Conservation (phyloP, 2,113 vertebrate species). For the Spheniscus mendiculus region DNA sequence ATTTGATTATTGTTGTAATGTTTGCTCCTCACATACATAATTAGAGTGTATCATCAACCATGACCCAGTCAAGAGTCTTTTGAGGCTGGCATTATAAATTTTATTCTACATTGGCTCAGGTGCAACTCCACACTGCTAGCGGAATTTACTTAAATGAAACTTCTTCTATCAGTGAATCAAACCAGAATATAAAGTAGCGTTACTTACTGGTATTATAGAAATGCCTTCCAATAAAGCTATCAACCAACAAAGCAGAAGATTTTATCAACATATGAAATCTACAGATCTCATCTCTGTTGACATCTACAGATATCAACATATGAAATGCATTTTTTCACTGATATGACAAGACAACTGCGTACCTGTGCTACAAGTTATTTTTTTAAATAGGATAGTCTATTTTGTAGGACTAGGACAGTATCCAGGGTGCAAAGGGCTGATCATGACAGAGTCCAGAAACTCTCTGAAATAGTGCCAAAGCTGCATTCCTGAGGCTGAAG, state of each 20-base stretch:
- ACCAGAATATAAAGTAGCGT: not conserved
- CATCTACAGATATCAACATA: not conserved
- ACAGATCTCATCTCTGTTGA: not conserved
- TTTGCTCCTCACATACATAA: slow-evolving; percentile 1
- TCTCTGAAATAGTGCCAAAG: not conserved
- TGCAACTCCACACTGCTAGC: not conserved
- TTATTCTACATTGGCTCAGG: not conserved
- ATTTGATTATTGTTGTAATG: slow-evolving; percentile 26
- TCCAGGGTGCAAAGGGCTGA: not conserved
- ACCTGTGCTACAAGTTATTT: not conserved
- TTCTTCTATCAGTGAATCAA: not conserved
- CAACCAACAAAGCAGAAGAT: not conserved
- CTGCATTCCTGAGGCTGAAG: not conserved
- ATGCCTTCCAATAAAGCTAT: not conserved
- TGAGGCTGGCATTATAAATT: not conserved
- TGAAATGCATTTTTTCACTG: not conserved
- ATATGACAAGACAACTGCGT: not conserved
- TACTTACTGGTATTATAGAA: not conserved
- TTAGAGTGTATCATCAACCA: slow-evolving; percentile 26
- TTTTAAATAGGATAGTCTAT: not conserved
- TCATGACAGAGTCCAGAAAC: not conserved
- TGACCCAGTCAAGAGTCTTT: slow-evolving; percentile 2
- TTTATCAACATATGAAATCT: not conserved
- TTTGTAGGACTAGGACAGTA: not conserved
- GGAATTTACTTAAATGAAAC: not conserved